A percentile compares a stretch with the other conserved stretches of the same genome.
phyloP scores from a whole-genome alignment of 1,140 invertebrate genomes.

The Popillia japonica region DNA sequence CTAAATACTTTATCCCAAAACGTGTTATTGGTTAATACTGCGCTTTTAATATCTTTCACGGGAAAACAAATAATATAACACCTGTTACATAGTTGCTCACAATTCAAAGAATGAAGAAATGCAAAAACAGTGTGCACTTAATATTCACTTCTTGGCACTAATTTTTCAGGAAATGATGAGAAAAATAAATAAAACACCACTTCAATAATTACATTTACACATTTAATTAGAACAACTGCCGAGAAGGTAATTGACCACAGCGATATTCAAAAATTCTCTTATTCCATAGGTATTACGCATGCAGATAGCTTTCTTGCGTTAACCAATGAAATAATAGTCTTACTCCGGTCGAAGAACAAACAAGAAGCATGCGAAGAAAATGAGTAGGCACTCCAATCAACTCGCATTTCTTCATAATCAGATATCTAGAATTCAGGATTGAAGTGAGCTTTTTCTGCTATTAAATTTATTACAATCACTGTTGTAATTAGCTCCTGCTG shows the following conservation, averaged over 20 bases:
- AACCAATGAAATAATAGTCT: background rate
- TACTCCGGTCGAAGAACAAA: background rate
- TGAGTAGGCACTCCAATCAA: conserved; percentile 13
- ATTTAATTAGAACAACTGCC: background rate
- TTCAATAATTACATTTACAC: conserved; percentile 2
- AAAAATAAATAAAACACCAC: background rate
- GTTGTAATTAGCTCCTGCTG: background rate
- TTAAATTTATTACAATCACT: conserved; percentile 2
- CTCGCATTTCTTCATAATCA: conserved; percentile 14
- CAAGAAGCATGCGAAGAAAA: conserved; percentile 8
- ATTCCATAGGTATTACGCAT: background rate
- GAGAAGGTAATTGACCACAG: background rate
- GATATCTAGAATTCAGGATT: conserved; percentile 12
- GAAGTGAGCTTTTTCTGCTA: background rate
- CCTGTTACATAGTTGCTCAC: too few species aligned
- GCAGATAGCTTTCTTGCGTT: conserved; percentile 12
- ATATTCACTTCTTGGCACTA: background rate
- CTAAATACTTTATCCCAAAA: too few species aligned
- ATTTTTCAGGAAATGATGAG: background rate
- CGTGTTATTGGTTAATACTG: too few species aligned
- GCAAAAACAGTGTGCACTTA: too few species aligned
- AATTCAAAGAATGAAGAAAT: too few species aligned
- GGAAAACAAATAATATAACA: too few species aligned
- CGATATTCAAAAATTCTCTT: background rate
- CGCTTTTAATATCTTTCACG: too few species aligned